A percentile compares a stretch with the other conserved stretches of the same genome.
phyloP scores from a whole-genome alignment of 2,113 vertebrate genomes.

The Vicugna pacos region DNA sequence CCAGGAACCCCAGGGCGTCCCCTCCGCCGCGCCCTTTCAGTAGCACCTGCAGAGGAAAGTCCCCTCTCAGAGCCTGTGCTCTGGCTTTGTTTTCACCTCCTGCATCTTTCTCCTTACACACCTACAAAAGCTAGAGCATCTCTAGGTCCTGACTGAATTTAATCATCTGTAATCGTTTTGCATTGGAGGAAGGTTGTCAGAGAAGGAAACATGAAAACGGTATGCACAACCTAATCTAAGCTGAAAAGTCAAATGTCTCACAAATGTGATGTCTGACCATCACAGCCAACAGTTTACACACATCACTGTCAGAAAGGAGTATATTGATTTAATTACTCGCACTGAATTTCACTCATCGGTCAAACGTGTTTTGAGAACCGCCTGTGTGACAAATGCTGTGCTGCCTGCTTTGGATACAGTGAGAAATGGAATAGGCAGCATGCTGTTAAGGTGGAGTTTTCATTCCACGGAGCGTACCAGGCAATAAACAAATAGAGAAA shows the following conservation, averaged over 20 bases:
- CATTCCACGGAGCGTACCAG: not conserved
- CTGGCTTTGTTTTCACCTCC: not conserved
- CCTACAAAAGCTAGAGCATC: not conserved
- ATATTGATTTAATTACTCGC: not conserved
- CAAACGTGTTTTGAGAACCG: not conserved
- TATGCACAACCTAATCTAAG: not conserved
- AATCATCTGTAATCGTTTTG: not conserved
- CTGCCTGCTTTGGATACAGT: no score
- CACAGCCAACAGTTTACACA: not conserved
- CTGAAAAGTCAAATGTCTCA: not conserved
- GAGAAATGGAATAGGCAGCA: no score
- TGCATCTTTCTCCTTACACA: not conserved
- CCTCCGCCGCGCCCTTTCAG: conserved; percentile 76
- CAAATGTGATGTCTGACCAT: not conserved
- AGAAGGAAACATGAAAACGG: not conserved
- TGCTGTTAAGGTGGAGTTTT: not conserved
- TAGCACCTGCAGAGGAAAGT: conserved; percentile 61
- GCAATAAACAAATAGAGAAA: not conserved
- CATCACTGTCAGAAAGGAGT: not conserved
- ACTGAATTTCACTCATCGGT: not conserved
- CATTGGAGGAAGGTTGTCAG: not conserved
- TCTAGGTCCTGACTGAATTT: not conserved
- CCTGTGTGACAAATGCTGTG: not conserved
- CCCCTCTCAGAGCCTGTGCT: not conserved
- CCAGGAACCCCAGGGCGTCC: conserved; percentile 69